These are phyloP conservation scores for Tympanuchus pallidicinctus DNA, from an alignment of 2,113 vertebrate genomes.

Conservation along the genomic window DNA sequence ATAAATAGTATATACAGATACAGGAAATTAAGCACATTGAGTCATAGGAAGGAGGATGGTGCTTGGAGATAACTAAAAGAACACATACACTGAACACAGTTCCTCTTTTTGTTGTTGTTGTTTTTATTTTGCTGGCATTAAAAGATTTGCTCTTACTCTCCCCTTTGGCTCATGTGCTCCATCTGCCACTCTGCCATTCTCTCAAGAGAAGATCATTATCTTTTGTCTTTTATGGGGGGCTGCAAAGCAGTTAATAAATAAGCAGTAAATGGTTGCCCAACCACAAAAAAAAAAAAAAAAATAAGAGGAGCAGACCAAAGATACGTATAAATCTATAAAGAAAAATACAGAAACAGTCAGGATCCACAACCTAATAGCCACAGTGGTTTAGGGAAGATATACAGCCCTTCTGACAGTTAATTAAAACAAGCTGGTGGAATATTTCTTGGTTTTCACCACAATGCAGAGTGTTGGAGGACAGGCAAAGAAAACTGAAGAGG, in stretches of 20 bases:
- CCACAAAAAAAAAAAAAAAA: background rate
- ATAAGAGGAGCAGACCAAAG: background rate
- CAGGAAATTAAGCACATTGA: background rate
- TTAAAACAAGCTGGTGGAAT: background rate
- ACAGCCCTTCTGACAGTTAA: background rate
- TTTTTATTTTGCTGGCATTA: background rate
- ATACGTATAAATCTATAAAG: background rate
- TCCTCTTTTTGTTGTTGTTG: background rate
- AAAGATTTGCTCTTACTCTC: background rate
- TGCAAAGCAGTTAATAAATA: background rate
- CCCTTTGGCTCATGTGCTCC: background rate
- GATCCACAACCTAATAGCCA: background rate
- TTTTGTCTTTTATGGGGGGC: background rate
- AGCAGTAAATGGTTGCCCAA: constrained; percentile 18
- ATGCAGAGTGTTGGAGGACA: background rate
- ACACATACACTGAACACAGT: rapidly evolving
- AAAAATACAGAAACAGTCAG: constrained; percentile 4
- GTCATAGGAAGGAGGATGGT: rapidly evolving
- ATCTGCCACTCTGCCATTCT: background rate
- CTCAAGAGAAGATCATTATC: background rate
- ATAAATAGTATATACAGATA: background rate
- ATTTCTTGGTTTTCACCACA: background rate
- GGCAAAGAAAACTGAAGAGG: background rate
- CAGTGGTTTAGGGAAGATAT: constrained; percentile 23
- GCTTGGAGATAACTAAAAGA: background rate